Evolutionary conservation across 2,888 invertebrate species (phyloP), one percentile per base, ranked within the genome.

Genomic region (Mycalesis mineus): DNA sequence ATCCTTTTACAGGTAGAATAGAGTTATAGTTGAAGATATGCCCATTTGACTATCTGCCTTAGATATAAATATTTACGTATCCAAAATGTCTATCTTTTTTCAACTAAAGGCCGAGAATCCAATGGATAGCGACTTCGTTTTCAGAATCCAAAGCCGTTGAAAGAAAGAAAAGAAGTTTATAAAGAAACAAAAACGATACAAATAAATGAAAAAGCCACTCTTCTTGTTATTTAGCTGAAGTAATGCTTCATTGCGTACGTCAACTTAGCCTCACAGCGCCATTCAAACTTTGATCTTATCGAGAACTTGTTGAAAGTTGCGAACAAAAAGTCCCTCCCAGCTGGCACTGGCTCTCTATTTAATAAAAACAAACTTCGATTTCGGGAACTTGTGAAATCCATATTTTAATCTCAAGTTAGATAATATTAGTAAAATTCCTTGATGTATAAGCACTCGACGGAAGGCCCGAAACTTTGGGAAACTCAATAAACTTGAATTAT

Each of bases 401-500:
- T 62, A 65, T 65, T 63, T 67, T 66, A 66, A 67, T 65, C 65
- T 64, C 54, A 62, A 65, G 60, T 64, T 50, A 66, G 66, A 68
- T 64, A 64, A 65, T 66, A 66, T 70, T 58, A 64, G 62, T 61
- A 64, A 71, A 65, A 68, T 70, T 68, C 55, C 60, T 61, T 61
- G 62, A 58, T 65, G 65, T 64, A 65, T 63, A 58, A 65, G 60
- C 60, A 55, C 57, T 63, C 60, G 55, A 40, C 54, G 64, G 57
- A 73, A 75, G 75, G 80, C 74, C 74, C 69, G 73, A 79, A 76
- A 83, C 77, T 78, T 75, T 75, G 72, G 66, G 74, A 14, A 83
- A 82, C 82, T 83, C 84, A 77, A 85, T 84, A 82, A 84, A 84
- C 73, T 78, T 86, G 81, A 88, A 75, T 84, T 85, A 86, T 80